A percentile compares a stretch with the other conserved stretches of the same genome.
phyloP scores from a whole-genome alignment of 2,797 vertebrate genomes.

The Echiichthys vipera region DNA sequence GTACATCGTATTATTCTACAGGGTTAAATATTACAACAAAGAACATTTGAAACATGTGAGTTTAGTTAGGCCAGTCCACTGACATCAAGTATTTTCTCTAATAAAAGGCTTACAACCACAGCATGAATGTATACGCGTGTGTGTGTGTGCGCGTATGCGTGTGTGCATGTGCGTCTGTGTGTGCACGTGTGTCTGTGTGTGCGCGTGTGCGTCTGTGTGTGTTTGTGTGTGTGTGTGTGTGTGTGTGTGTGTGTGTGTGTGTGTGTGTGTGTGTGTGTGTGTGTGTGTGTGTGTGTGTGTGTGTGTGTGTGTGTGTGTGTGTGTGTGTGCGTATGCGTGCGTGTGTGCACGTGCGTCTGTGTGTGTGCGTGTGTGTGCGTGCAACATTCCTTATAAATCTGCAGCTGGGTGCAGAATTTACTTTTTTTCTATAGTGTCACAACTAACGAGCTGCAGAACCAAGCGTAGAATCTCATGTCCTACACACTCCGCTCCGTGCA shows the following conservation, averaged over 20 bases:
- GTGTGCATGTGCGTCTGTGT: slow-evolving; percentile 11
- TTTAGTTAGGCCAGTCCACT: slow-evolving; percentile 41
- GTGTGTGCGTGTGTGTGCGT: background rate
- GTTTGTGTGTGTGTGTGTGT: background rate
- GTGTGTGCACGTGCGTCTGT: no score
- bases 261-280: slow-evolving; percentile 9
- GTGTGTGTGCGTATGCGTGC: background rate
- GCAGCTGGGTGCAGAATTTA: slow-evolving; percentile 18
- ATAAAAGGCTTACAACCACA: slow-evolving; percentile 34
- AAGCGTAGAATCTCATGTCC: background rate
- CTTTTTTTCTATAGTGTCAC: slow-evolving; percentile 37
- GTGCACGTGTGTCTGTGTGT: background rate
- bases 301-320: slow-evolving; percentile 8
- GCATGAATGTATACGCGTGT: slow-evolving; percentile 14
- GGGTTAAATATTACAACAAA: slow-evolving; percentile 18
- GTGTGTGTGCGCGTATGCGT: background rate
- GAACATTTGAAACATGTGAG: slow-evolving; percentile 19
- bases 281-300: background rate
- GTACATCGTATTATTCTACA: background rate
- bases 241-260: background rate
- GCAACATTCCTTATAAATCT: slow-evolving; percentile 20
- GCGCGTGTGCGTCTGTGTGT: background rate
- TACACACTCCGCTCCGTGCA: background rate
- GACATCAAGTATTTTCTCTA: slow-evolving; percentile 50
- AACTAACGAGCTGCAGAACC: slow-evolving; percentile 12